These are phyloP conservation scores for Drosophila yakuba DNA, from an alignment of 1,140 invertebrate genomes.

Conservation along the genomic window DNA sequence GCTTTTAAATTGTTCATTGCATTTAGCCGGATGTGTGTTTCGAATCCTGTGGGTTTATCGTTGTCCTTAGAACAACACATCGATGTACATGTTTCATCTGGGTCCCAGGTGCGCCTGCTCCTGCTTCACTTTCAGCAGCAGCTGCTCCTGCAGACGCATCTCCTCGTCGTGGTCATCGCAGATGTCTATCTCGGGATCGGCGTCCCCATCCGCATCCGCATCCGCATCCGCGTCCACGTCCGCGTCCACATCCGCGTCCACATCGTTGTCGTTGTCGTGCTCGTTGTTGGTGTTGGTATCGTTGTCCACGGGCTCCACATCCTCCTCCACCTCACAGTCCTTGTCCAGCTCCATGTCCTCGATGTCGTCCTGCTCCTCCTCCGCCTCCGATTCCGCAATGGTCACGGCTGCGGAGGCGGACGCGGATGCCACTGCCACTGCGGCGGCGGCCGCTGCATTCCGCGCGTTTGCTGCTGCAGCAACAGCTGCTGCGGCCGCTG, in stretches of 20 bases:
- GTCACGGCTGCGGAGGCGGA: constrained; percentile 44
- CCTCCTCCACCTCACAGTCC: constrained; percentile 46
- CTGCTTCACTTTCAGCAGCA: constrained; percentile 73
- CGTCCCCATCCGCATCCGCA: constrained; percentile 57
- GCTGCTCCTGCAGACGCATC: constrained; percentile 61
- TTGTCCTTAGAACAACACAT: constrained; percentile 68
- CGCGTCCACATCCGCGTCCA: not conserved
- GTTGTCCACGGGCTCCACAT: constrained; percentile 12
- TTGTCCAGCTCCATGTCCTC: constrained; percentile 53
- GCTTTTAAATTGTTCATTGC: constrained; percentile 54
- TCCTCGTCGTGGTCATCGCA: constrained; percentile 76
- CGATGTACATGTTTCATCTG: constrained; percentile 84
- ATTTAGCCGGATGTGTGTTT: constrained; percentile 23
- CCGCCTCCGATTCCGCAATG: constrained; percentile 57
- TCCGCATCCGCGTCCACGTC: constrained; percentile 45
- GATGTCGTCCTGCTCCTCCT: constrained; percentile 56
- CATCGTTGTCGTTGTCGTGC: constrained; percentile 26
- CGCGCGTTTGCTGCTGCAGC: constrained; percentile 66
- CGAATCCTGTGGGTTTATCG: constrained; percentile 10
- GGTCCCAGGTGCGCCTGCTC: constrained; percentile 53
- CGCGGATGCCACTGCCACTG: constrained; percentile 42
- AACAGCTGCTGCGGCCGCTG: constrained; percentile 69
- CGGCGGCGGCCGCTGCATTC: constrained; percentile 61
- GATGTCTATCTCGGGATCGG: constrained; percentile 75
- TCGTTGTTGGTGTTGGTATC: not conserved